Evolutionary conservation across 2,888 invertebrate species (phyloP).

Genomic region (Drosophila infuscata): DNA sequence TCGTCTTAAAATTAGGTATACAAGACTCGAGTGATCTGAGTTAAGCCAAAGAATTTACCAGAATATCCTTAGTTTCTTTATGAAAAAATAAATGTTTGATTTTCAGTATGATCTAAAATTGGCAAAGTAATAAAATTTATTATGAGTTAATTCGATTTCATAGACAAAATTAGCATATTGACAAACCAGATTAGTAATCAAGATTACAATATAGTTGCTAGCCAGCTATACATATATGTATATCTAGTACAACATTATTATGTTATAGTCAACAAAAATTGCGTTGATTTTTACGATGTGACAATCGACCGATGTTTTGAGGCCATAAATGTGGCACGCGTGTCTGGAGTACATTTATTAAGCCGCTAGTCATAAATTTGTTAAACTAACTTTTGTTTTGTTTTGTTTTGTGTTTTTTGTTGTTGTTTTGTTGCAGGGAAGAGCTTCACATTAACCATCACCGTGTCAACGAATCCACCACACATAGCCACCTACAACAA

Average conservation of each 20-base stretch:
- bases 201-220: background rate
- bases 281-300: constrained; percentile 64
- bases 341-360: constrained; percentile 35
- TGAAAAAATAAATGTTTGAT: background rate
- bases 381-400: constrained; percentile 32
- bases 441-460: constrained; percentile 98
- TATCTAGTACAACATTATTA: constrained; percentile 15
- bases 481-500: constrained; percentile 98
- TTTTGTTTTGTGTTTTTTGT: constrained; percentile 1
- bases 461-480: constrained; percentile 96
- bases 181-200: background rate
- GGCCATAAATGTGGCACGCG: constrained; percentile 46
- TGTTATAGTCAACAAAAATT: constrained; percentile 55
- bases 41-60: background rate
- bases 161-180: background rate
- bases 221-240: background rate
- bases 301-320: constrained; percentile 61
- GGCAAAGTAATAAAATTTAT: background rate
- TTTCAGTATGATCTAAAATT: background rate
- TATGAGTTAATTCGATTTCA: background rate
- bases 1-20: background rate
- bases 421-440: constrained; percentile 90
- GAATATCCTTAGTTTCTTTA: no score
- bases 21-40: background rate
- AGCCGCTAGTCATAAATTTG: constrained; percentile 51